These are phyloP conservation scores for Zygothrica quintamaculata DNA, from an alignment of 2,888 invertebrate species.

Conservation along the genomic window DNA sequence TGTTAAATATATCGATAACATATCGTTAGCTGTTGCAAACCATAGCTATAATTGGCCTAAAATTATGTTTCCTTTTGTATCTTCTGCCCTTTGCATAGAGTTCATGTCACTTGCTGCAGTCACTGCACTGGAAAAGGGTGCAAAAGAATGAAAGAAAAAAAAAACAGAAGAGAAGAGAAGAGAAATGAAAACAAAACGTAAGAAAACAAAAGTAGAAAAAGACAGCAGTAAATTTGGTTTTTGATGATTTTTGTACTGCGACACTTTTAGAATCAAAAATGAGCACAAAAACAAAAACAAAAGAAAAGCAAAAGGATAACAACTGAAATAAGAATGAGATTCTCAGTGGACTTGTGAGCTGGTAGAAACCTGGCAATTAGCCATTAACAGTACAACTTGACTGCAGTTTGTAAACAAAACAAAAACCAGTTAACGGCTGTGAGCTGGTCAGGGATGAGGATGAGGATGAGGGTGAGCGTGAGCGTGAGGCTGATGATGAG, in stretches of 20 bases:
- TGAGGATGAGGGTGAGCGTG: too few relatives aligned
- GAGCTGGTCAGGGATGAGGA: too few relatives aligned
- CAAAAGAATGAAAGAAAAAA: slow-evolving; percentile 1
- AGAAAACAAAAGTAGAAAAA: neutral
- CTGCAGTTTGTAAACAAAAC: slow-evolving; percentile 70
- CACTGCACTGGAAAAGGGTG: slow-evolving; percentile 3
- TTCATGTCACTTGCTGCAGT: too few relatives aligned
- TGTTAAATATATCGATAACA: too few relatives aligned
- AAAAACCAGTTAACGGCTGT: slow-evolving; percentile 19
- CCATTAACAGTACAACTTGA: slow-evolving; percentile 68
- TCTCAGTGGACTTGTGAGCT: slow-evolving; percentile 35
- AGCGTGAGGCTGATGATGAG: too few relatives aligned
- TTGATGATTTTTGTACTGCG: slow-evolving; percentile 41
- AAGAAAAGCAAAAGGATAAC: slow-evolving; percentile 31
- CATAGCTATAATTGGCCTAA: too few relatives aligned
- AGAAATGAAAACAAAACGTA: neutral
- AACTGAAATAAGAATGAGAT: slow-evolving; percentile 35
- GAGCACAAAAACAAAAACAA: too few relatives aligned
- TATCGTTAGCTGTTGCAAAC: too few relatives aligned
- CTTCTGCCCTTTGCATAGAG: too few relatives aligned
- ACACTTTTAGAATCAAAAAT: slow-evolving; percentile 70
- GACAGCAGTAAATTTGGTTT: slow-evolving; percentile 18
- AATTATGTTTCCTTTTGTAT: too few relatives aligned
- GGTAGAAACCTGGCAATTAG: slow-evolving; percentile 61
- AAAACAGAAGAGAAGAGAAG: neutral